These are phyloP conservation scores for Himalopsyche kuldschensis DNA, from an alignment of 2,888 invertebrate genomes.

Conservation along the genomic window DNA sequence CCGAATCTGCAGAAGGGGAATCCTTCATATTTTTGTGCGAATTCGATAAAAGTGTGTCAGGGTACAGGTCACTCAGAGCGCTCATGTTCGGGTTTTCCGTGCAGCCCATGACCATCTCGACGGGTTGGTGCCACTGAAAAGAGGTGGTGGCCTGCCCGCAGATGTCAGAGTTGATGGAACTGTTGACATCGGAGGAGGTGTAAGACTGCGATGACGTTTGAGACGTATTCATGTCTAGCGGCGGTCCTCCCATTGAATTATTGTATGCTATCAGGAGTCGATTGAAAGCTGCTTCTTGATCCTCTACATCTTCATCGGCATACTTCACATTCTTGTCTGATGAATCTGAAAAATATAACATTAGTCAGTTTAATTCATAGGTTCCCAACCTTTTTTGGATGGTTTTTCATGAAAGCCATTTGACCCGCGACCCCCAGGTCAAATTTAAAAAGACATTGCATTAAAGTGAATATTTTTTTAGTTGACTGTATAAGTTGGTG, in stretches of 20 bases:
- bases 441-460: too few species aligned
- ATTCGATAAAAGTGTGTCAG: conserved; percentile 1
- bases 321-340: background rate
- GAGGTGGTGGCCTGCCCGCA: background rate
- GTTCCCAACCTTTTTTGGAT: too few species aligned
- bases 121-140: background rate
- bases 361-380: too few species aligned
- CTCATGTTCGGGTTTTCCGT: conserved; percentile 6
- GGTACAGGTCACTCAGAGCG: background rate
- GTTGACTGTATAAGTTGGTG: too few species aligned
- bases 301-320: background rate
- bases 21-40: background rate
- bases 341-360: background rate
- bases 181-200: background rate
- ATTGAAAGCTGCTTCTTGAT: background rate
- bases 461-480: too few species aligned
- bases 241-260: background rate
- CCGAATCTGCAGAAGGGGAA: background rate
- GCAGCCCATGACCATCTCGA: conserved; percentile 34
- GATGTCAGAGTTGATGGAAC: background rate
- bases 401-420: too few species aligned
- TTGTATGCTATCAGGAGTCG: background rate
- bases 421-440: too few species aligned
- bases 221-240: background rate
- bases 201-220: background rate